Evolutionary conservation across 2,797 vertebrate species (phyloP).

Genomic region (Aratinga solstitialis): DNA sequence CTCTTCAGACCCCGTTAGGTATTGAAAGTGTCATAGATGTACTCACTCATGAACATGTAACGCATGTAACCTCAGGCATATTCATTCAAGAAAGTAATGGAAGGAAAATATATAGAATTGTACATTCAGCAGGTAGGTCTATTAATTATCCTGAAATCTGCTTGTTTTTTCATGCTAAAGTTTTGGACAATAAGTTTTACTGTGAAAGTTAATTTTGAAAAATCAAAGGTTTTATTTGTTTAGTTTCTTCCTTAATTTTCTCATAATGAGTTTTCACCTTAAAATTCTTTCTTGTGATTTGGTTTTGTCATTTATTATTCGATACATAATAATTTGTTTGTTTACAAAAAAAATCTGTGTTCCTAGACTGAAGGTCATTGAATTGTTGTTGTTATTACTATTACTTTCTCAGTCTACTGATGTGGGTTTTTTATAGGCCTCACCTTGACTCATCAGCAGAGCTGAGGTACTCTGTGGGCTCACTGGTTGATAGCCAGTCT

Average conservation of each 20-base stretch:
- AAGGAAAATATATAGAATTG: neutral
- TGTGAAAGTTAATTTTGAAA: neutral
- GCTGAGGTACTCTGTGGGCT: constrained; percentile 91
- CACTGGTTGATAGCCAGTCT: constrained; percentile 92
- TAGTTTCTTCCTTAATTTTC: neutral
- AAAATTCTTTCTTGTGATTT: neutral
- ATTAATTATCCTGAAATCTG: neutral
- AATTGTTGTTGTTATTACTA: neutral
- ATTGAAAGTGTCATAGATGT: neutral
- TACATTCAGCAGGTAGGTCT: neutral
- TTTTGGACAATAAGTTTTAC: neutral
- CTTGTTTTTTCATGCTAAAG: neutral
- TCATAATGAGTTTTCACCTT: neutral
- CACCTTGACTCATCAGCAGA: constrained; percentile 92
- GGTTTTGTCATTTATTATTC: neutral
- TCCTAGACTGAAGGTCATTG: neutral
- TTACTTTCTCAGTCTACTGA: neutral
- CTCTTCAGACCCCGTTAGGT: neutral
- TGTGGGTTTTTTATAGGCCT: constrained; percentile 77
- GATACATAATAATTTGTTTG: neutral
- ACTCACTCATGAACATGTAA: neutral
- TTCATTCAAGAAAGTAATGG: neutral
- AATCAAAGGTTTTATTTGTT: neutral
- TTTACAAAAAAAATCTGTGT: neutral
- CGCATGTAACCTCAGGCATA: neutral